Conservation (phyloP, 2,797 vertebrate species). For the Halcyon badia region DNA sequence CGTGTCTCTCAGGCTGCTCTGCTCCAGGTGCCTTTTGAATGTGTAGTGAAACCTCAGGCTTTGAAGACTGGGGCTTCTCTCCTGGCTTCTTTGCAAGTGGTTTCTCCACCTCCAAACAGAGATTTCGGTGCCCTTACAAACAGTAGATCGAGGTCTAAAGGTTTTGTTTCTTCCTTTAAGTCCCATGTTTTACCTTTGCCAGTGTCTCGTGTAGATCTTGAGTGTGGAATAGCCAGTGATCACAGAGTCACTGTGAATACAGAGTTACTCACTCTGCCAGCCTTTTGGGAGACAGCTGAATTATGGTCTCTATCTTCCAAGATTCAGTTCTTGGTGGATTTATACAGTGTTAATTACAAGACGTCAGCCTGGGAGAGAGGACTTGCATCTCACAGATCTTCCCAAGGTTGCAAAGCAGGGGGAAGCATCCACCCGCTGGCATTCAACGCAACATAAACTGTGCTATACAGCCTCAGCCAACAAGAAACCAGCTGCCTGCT, state of each 20-base stretch:
- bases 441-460: not conserved
- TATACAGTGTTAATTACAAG: conserved; percentile 63
- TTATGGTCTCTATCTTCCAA: conserved; percentile 55
- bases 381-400: conserved; percentile 64
- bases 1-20: not conserved
- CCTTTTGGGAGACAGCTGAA: conserved; percentile 43
- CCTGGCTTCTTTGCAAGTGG: not conserved
- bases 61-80: not conserved
- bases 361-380: conserved; percentile 61
- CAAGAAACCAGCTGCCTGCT: not conserved
- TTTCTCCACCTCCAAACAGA: not conserved
- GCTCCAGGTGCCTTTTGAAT: not conserved
- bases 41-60: not conserved
- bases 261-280: conserved; percentile 4
- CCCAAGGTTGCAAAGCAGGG: conserved; percentile 14
- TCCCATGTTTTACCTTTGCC: not conserved
- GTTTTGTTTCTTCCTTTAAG: not conserved
- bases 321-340: conserved; percentile 52
- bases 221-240: not conserved
- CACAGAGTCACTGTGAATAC: not conserved
- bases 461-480: not conserved
- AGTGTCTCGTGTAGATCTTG: not conserved
- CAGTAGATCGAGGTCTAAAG: not conserved
- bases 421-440: not conserved
- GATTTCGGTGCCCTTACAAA: not conserved